Evolutionary conservation across 2,113 vertebrate species (phyloP).

Genomic region (Trematocara variabile): DNA sequence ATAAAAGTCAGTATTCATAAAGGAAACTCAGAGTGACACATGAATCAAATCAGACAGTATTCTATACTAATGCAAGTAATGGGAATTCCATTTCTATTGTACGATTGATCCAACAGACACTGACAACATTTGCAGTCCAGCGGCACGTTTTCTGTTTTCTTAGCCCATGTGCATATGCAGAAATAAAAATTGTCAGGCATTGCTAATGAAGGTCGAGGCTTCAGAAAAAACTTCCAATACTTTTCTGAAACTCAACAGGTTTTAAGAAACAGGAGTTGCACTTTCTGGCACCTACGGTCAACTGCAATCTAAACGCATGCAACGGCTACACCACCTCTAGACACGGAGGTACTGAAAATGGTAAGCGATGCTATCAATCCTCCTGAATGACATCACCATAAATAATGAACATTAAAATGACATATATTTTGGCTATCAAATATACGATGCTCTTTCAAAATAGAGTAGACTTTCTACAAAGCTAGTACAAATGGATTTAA

Average conservation of each 20-base stretch:
- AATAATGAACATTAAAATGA: conserved; percentile 63
- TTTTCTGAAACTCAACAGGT: neutral
- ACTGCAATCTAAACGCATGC: conserved; percentile 50
- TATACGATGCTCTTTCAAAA: conserved; percentile 70
- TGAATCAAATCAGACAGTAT: neutral
- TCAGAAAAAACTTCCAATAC: neutral
- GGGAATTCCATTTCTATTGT: neutral
- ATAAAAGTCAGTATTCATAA: neutral
- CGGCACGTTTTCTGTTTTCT: neutral
- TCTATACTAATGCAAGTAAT: conserved; percentile 10
- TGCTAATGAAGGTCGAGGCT: neutral
- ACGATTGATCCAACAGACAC: neutral
- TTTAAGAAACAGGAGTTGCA: neutral
- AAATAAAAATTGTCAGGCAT: neutral
- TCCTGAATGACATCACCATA: conserved; percentile 37
- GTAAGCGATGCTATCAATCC: neutral
- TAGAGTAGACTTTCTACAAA: conserved; percentile 73
- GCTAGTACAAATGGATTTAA: conserved; percentile 70
- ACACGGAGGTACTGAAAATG: conserved; percentile 18
- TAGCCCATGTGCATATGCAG: neutral
- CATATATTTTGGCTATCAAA: conserved; percentile 63
- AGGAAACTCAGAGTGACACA: conserved; percentile 2
- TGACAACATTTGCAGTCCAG: conserved; percentile 31
- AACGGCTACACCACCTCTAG: neutral
- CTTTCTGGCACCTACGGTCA: neutral